Conservation (phyloP, 2,113 vertebrate genomes). For the Oryzias woworae region DNA sequence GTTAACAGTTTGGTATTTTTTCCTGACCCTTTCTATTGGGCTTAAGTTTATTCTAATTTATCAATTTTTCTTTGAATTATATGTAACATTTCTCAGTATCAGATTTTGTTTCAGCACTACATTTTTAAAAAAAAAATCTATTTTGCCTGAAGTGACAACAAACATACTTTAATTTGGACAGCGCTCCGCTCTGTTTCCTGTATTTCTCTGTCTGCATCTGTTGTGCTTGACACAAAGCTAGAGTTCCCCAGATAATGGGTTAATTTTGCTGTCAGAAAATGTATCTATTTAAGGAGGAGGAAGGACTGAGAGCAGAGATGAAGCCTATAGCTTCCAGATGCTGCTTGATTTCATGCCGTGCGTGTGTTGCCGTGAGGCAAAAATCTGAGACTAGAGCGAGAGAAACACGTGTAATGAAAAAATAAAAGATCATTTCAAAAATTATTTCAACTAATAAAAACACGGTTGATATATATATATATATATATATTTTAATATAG, state of each 20-base stretch:
- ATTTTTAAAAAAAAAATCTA: not conserved
- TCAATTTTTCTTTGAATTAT: not conserved
- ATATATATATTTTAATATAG: too few species aligned
- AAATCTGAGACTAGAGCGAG: not conserved
- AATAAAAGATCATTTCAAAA: not conserved
- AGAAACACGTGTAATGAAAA: not conserved
- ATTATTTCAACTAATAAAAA: not conserved
- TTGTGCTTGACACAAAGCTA: conserved; percentile 6
- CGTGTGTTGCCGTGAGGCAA: conserved; percentile 20
- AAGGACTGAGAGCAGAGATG: conserved; percentile 8
- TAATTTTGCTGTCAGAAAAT: conserved; percentile 33
- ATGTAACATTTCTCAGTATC: not conserved
- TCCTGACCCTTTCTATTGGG: too few species aligned
- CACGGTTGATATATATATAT: not conserved
- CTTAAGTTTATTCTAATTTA: too few species aligned
- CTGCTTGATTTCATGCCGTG: conserved; percentile 36
- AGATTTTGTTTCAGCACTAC: not conserved
- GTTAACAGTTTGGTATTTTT: too few species aligned
- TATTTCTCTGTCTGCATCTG: not conserved
- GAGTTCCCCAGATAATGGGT: conserved; percentile 19
- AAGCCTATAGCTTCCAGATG: conserved; percentile 44
- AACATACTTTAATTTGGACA: conserved; percentile 24
- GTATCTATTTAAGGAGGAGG: conserved; percentile 11
- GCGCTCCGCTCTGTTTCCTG: not conserved
- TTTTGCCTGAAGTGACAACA: not conserved